phyloP scores from a whole-genome alignment of 1,140 invertebrate genomes.

The Drosophila melanogaster region Release_6_plus_ISO1_MT NC_004354.4:10026001-10026500 shows the following conservation, averaged over 20 bases:
- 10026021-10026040: neutral
- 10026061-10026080: neutral
- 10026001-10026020: conserved; percentile 45
- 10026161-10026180: conserved; percentile 39
- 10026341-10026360: conserved; percentile 38
- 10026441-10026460: conserved; percentile 58
- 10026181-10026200: conserved; percentile 4
- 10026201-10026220: conserved; percentile 1
- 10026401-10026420: conserved; percentile 43
- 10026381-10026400: conserved; percentile 58
- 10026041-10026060: neutral
- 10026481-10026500: conserved; percentile 6
- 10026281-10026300: conserved; percentile 56
- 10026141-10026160: conserved; percentile 66
- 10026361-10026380: conserved; percentile 60
- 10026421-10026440: conserved; percentile 12
- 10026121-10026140: conserved; percentile 33
- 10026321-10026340: conserved; percentile 63
- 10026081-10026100: neutral
- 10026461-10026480: conserved; percentile 25
- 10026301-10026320: conserved; percentile 5
- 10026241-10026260: conserved; percentile 37
- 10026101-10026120: conserved; percentile 15
- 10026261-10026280: conserved; percentile 51
- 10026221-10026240: neutral